Percentiles rank a stretch among this genome's conserved stretches.
Evolutionary conservation across 2,113 vertebrate species (phyloP).

Genomic region (Aphyosemion australe): DNA sequence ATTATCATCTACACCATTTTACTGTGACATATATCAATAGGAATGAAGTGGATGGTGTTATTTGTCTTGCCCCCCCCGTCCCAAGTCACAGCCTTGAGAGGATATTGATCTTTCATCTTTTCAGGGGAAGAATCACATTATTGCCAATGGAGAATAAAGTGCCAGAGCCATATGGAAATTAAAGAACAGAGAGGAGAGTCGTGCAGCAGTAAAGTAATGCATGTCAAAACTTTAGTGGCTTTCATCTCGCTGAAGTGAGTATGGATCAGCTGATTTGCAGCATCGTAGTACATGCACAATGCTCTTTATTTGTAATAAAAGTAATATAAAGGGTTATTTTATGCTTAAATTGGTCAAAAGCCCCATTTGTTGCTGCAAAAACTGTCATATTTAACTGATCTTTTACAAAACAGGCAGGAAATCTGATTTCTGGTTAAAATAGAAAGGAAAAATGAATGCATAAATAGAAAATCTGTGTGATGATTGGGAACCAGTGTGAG

Average conservation of each 20-base stretch:
- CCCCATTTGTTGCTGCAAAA: neutral
- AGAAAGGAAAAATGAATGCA: neutral
- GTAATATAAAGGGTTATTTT: constrained; percentile 27
- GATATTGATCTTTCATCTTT: constrained; percentile 79
- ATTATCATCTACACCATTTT: constrained; percentile 73
- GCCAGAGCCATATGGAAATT: constrained; percentile 65
- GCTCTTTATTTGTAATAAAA: constrained; percentile 25
- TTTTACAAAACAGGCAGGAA: neutral
- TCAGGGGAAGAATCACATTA: constrained; percentile 72
- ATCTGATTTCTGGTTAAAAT: neutral
- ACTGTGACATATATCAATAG: constrained; percentile 70
- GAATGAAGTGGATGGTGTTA: constrained; percentile 70
- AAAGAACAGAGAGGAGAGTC: constrained; percentile 30
- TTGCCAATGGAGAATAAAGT: constrained; percentile 69
- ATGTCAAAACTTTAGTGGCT: constrained; percentile 47
- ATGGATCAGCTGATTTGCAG: constrained; percentile 48
- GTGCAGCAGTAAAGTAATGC: constrained; percentile 48
- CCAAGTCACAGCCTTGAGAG: constrained; percentile 69
- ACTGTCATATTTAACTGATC: constrained; percentile 19
- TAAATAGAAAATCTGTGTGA: constrained; percentile 21
- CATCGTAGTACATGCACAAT: constrained; percentile 28
- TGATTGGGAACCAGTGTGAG: constrained; percentile 23
- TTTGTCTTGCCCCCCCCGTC: constrained; percentile 61
- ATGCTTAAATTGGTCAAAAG: neutral
- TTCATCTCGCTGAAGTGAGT: constrained; percentile 52